A percentile compares a stretch with the other conserved stretches of the same genome.
Conservation (phyloP, 2,113 vertebrate species). For the Oreocharis arfaki region DNA sequence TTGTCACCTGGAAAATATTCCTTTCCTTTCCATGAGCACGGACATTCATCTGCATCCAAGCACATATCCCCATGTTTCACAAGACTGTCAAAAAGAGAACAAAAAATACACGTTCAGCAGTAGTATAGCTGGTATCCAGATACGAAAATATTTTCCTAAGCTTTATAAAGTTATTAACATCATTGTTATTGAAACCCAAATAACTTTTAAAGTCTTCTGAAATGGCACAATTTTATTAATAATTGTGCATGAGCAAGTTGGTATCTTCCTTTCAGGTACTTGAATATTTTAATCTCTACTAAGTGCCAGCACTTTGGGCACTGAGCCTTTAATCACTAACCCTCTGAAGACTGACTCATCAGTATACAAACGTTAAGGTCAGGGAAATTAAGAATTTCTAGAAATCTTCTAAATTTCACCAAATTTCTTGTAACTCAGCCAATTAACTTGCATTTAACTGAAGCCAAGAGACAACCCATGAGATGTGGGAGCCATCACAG, state of each 20-base stretch:
- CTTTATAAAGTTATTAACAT: not conserved
- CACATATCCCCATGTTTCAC: conserved; percentile 90
- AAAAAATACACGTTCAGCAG: not conserved
- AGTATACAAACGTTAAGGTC: not conserved
- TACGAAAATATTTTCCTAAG: not conserved
- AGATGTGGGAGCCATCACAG: not conserved
- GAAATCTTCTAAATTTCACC: not conserved
- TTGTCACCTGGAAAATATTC: conserved; percentile 92
- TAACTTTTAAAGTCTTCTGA: not conserved
- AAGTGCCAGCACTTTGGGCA: not conserved
- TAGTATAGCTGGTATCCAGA: not conserved
- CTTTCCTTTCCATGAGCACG: conserved; percentile 95
- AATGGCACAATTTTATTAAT: not conserved
- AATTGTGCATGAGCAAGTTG: not conserved
- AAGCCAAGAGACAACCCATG: not conserved
- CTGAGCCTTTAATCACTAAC: not conserved
- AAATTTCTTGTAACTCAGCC: not conserved
- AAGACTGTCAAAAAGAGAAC: conserved; percentile 67
- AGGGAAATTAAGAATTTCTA: not conserved
- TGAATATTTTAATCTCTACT: not conserved
- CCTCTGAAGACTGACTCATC: not conserved
- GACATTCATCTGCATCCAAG: conserved; percentile 84
- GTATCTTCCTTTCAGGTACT: not conserved
- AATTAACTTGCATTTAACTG: not conserved
- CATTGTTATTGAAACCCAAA: not conserved